Base-by-base conservation (phyloP, 2,888 invertebrate genomes). In the Sphaerophoria taeniata region DNA sequence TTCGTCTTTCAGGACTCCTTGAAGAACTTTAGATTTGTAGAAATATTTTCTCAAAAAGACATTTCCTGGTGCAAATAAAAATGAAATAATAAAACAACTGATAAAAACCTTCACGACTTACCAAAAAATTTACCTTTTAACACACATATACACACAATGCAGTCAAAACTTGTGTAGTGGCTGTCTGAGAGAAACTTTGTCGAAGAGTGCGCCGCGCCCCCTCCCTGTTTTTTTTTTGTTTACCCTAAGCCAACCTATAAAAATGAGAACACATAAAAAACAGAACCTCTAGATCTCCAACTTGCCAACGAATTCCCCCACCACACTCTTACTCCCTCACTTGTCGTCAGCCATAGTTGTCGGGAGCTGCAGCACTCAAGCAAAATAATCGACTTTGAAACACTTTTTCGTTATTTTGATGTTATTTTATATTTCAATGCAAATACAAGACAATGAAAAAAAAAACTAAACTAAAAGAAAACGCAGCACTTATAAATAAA, bases 321-420 rank as follows among this genome's bases (percentile, higher is more conserved):
- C 9, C 9, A 43, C 43, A 2, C 9, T 3, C 43, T 11, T 2
- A 39, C 39, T 7, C 39, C 39, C 1, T 6, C 7, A 3, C 36
- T 39, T 3, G 6, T 39, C 39, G 9, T 11, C 9, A 9, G 4
- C 43, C 9, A 6, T 9, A 69, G 47, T 70, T 56, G 58, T 67
- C 43, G 34, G 49, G 36, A 61, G 80, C 73, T 49, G 80, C 84
- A 55, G 80, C 84, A 84, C 72, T 84, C 84, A 72, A 72, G 84
- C 72, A 75, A 72, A 80, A 80, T 84, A 84, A 84, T 84, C 80
- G 84, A 80, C 84, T 84, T 80, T 80, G 80, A 55, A 72, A 84
- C 70, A 63, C 34, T 71, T 71, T 76, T 84, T 72, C 71, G 71
- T 61, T 76, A 67, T 80, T 67, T 79, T 83, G 39, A 67, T 79